phyloP scores from a whole-genome alignment of 2,888 invertebrate species.

The Colletes collaris region DNA sequence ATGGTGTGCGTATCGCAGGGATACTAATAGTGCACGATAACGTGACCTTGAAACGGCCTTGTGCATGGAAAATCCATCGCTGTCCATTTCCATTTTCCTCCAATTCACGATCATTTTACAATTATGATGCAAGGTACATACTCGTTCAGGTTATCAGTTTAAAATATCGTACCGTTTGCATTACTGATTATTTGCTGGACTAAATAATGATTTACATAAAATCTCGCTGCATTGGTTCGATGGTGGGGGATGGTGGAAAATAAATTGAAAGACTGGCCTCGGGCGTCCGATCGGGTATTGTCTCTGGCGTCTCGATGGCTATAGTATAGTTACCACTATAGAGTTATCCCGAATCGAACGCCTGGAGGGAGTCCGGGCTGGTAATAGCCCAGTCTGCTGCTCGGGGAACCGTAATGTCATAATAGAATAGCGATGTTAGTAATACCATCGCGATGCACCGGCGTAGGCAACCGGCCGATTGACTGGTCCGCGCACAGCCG shows the following conservation, averaged over 20 bases:
- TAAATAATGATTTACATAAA: too few species aligned
- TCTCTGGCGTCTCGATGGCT: slow-evolving; percentile 75
- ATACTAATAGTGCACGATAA: too few species aligned
- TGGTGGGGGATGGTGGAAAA: slow-evolving; percentile 23
- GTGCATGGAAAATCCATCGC: too few species aligned
- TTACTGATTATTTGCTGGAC: too few species aligned
- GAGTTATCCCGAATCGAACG: slow-evolving; percentile 81
- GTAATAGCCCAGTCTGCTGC: slow-evolving; percentile 66
- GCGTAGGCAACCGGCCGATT: slow-evolving; percentile 71
- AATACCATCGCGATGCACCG: slow-evolving; percentile 77
- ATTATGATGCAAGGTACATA: too few species aligned
- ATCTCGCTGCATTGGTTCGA: too few species aligned
- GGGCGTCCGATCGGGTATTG: slow-evolving; percentile 61
- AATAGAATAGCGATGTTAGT: slow-evolving; percentile 83
- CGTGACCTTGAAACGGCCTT: too few species aligned
- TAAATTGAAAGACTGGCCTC: slow-evolving; percentile 55
- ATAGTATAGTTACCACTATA: slow-evolving; percentile 67
- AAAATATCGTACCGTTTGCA: too few species aligned
- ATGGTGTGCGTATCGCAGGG: too few species aligned
- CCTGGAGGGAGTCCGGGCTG: slow-evolving; percentile 74
- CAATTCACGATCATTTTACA: too few species aligned
- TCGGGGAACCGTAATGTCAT: slow-evolving; percentile 80
- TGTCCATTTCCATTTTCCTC: too few species aligned
- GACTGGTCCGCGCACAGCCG: slow-evolving; percentile 66
- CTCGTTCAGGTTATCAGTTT: too few species aligned